Conservation (phyloP, 2,888 invertebrate species). For the Zygaena filipendulae region DNA sequence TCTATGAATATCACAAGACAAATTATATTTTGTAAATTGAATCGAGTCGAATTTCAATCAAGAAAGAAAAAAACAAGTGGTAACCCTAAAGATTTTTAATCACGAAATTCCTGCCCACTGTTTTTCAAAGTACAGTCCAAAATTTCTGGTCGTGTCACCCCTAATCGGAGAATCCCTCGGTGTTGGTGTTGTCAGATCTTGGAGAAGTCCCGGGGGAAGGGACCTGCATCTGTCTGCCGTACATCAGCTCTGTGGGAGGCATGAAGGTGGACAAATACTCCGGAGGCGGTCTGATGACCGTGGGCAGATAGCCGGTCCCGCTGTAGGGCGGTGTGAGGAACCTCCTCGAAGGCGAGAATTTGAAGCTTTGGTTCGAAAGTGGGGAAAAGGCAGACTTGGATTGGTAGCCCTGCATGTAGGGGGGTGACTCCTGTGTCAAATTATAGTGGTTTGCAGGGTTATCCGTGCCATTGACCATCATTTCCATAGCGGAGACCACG, state of each 20-base stretch:
- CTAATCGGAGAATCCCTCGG: conserved; percentile 62
- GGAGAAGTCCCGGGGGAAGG: conserved; percentile 62
- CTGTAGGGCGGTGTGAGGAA: conserved; percentile 86
- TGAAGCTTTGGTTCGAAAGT: conserved; percentile 70
- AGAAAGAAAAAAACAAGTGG: too few relatives aligned
- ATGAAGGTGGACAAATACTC: conserved; percentile 56
- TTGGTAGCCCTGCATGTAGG: conserved; percentile 57
- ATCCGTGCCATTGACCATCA: conserved; percentile 77
- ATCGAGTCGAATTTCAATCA: too few relatives aligned
- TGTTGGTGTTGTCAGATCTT: conserved; percentile 60
- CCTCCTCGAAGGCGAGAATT: conserved; percentile 75
- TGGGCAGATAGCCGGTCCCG: conserved; percentile 84
- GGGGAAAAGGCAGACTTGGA: conserved; percentile 85
- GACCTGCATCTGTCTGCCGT: conserved; percentile 51
- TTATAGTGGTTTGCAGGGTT: conserved; percentile 37
- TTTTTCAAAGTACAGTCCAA: conserved; percentile 27
- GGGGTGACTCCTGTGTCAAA: conserved; percentile 50
- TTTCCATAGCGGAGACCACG: conserved; percentile 92
- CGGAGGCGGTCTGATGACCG: conserved; percentile 73
- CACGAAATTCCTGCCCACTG: too few relatives aligned
- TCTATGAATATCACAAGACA: too few relatives aligned
- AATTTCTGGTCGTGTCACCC: conserved; percentile 24
- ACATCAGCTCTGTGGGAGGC: conserved; percentile 57
- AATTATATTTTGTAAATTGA: too few relatives aligned
- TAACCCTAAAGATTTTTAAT: too few relatives aligned